Conservation (phyloP, 2,888 invertebrate species). For the Dione vanillae region DNA sequence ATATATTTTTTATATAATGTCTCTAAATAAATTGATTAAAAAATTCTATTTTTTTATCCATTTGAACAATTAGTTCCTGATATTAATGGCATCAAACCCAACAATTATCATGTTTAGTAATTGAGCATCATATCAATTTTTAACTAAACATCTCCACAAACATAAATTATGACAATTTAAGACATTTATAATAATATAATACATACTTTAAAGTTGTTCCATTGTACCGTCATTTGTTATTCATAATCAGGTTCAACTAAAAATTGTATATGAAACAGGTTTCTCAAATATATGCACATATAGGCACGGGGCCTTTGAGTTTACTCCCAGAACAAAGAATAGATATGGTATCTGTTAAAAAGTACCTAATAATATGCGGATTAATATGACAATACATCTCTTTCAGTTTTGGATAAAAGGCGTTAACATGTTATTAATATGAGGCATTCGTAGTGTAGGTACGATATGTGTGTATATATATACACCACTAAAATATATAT, state of each 20-base stretch:
- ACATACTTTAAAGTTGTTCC: slow-evolving; percentile 5
- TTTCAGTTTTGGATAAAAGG: slow-evolving; percentile 18
- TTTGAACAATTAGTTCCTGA: no score
- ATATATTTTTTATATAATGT: no score
- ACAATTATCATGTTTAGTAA: no score
- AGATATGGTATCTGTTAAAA: slow-evolving; percentile 5
- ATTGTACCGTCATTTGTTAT: slow-evolving; percentile 16
- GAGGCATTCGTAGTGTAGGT: not conserved
- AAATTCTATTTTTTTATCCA: no score
- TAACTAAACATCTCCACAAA: not conserved
- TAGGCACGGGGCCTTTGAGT: slow-evolving; percentile 15
- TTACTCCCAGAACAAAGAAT: slow-evolving; percentile 11
- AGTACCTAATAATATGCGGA: not conserved
- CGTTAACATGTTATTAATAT: slow-evolving; percentile 6
- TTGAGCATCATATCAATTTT: no score
- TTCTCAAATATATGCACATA: slow-evolving; percentile 15
- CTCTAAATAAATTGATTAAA: no score
- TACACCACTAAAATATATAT: no score
- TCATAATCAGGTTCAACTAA: slow-evolving; percentile 23
- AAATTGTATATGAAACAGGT: slow-evolving; percentile 19
- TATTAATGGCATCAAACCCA: no score
- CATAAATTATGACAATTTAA: not conserved
- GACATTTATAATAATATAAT: slow-evolving; percentile 10
- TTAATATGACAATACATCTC: slow-evolving; percentile 13
- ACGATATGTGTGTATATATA: not conserved